A percentile compares a stretch with the other conserved stretches of the same genome.
phyloP scores from a whole-genome alignment of 2,113 vertebrate genomes.

The Atractosteus spatula region DNA sequence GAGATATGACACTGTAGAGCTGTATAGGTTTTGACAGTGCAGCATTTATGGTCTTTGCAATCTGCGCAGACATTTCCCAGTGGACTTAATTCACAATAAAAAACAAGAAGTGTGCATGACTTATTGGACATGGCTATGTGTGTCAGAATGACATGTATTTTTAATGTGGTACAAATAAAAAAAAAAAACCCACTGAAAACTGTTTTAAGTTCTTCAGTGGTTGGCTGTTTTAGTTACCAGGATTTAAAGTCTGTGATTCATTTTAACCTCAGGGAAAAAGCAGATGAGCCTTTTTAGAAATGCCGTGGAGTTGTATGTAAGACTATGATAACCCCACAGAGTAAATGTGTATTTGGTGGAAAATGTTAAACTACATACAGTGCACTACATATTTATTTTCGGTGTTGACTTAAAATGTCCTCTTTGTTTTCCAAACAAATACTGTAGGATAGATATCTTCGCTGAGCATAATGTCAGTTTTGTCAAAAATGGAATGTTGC shows the following conservation, averaged over 20 bases:
- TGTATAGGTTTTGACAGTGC: constrained; percentile 38
- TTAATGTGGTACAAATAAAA: constrained; percentile 60
- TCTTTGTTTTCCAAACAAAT: too few relatives aligned
- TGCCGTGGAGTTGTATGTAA: too few relatives aligned
- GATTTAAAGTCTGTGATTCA: not conserved
- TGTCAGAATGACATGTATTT: constrained; percentile 55
- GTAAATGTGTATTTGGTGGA: too few relatives aligned
- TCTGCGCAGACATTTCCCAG: constrained; percentile 43
- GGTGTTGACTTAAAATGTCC: too few relatives aligned
- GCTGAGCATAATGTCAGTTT: too few relatives aligned
- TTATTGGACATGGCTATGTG: constrained; percentile 47
- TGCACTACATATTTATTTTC: too few relatives aligned
- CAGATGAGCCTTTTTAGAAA: not conserved
- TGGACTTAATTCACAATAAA: constrained; percentile 52
- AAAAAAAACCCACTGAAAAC: constrained; percentile 25
- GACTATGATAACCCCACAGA: too few relatives aligned
- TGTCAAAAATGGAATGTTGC: too few relatives aligned
- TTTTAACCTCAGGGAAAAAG: not conserved
- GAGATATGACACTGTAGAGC: constrained; percentile 21
- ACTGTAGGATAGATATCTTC: too few relatives aligned
- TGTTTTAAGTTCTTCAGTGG: constrained; percentile 14
- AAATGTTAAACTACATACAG: too few relatives aligned
- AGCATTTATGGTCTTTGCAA: constrained; percentile 33
- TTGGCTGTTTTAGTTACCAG: constrained; percentile 9
- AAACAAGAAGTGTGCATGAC: constrained; percentile 48